phyloP scores from a whole-genome alignment of 2,888 invertebrate species.

The Prenolepis imparis region DNA sequence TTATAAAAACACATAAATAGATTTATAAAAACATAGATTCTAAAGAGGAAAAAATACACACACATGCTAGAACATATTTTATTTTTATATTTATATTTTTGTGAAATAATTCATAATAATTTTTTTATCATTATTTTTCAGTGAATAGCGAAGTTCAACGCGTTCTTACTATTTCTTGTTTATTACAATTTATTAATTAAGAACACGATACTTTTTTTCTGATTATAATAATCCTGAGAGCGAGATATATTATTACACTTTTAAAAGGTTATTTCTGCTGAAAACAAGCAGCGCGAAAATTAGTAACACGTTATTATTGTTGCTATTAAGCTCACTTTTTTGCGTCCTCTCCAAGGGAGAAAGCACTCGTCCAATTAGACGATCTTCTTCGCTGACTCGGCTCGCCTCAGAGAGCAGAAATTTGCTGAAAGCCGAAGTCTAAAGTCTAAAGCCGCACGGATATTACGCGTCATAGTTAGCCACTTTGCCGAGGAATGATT shows the following conservation, averaged over 20 bases:
- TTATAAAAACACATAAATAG: not conserved
- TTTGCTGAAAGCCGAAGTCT: constrained; percentile 40
- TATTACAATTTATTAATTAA: not conserved
- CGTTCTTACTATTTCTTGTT: not conserved
- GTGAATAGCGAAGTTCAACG: not conserved
- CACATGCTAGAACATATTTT: not conserved
- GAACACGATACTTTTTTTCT: not conserved
- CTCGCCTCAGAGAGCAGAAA: constrained; percentile 16
- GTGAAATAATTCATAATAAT: not conserved
- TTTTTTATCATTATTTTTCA: not conserved
- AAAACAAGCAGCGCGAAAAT: not conserved
- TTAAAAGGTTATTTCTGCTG: not conserved
- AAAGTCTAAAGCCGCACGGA: constrained; percentile 36
- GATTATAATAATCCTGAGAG: not conserved
- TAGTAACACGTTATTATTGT: constrained; percentile 1
- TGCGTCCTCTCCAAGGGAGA: not conserved
- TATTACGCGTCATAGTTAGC: constrained; percentile 43
- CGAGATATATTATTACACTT: not conserved
- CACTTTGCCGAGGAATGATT: constrained; percentile 39
- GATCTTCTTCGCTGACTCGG: constrained; percentile 36
- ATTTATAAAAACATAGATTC: not conserved
- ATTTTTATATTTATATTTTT: too few species aligned
- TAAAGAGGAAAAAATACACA: not conserved
- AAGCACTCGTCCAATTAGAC: constrained; percentile 39
- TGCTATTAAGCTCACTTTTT: constrained; percentile 19